phyloP scores from a whole-genome alignment of 1,140 invertebrate genomes.

The Rhynchophorus ferrugineus region DNA sequence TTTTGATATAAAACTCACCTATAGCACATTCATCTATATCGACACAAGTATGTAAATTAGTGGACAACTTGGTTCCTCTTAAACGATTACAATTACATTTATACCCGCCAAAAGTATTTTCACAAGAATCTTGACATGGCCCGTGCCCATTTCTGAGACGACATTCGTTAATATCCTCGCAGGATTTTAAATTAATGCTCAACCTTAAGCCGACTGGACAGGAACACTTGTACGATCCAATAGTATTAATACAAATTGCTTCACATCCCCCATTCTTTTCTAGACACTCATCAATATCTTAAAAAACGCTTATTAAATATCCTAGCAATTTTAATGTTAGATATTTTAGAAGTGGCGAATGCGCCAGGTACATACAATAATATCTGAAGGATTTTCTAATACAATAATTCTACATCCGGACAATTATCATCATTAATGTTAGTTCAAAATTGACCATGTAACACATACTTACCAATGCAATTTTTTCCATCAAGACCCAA shows the following conservation, averaged over 20 bases:
- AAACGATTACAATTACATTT: slow-evolving; percentile 42
- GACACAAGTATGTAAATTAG: slow-evolving; percentile 44
- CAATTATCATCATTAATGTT: too few relatives aligned
- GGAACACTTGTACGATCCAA: slow-evolving; percentile 64
- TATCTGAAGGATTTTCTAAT: too few relatives aligned
- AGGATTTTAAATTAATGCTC: slow-evolving; percentile 46
- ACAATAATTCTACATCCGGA: too few relatives aligned
- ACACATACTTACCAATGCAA: slow-evolving; percentile 4
- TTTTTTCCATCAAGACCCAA: not conserved
- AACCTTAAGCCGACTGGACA: slow-evolving; percentile 67
- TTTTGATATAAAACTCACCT: not conserved
- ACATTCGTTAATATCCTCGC: slow-evolving; percentile 76
- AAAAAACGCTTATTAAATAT: slow-evolving; percentile 32
- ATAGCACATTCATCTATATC: slow-evolving; percentile 31
- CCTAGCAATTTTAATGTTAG: slow-evolving; percentile 21
- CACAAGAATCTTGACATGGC: slow-evolving; percentile 58
- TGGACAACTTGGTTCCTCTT: slow-evolving; percentile 38
- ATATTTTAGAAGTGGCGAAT: slow-evolving; percentile 11
- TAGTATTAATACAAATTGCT: slow-evolving; percentile 57
- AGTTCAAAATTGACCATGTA: too few relatives aligned
- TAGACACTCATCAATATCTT: slow-evolving; percentile 65
- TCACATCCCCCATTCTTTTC: slow-evolving; percentile 48
- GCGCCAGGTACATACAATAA: slow-evolving; percentile 40
- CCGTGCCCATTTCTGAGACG: slow-evolving; percentile 59
- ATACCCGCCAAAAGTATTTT: slow-evolving; percentile 45